phyloP scores from a whole-genome alignment of 2,113 vertebrate species.

The Gasterosteus aculeatus region DNA sequence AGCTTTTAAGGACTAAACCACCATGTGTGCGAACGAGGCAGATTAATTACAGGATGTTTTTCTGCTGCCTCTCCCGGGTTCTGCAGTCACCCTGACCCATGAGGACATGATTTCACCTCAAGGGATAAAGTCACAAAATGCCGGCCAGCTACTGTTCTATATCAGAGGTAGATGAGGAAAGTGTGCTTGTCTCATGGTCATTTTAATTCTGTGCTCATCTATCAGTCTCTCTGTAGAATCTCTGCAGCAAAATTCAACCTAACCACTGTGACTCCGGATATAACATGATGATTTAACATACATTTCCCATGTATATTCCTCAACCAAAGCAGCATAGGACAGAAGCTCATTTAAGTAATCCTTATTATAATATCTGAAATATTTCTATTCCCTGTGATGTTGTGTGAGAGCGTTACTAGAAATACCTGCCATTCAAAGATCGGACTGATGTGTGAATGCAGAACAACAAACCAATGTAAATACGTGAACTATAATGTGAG shows the following conservation, averaged over 20 bases:
- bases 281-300: slow-evolving; percentile 2
- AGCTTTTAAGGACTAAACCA: background rate
- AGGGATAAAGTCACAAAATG: background rate
- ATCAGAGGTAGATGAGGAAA: background rate
- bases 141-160: background rate
- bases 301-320: slow-evolving; percentile 26
- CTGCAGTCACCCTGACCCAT: background rate
- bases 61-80: slow-evolving; percentile 1
- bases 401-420: background rate
- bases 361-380: slow-evolving; percentile 23
- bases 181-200: slow-evolving; percentile 16
- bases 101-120: background rate
- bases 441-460: slow-evolving; percentile 24
- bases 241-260: slow-evolving; percentile 50
- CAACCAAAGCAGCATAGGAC: slow-evolving; percentile 19
- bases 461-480: slow-evolving; percentile 56
- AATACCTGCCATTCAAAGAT: slow-evolving; percentile 1
- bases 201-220: slow-evolving; percentile 37
- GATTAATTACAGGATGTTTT: background rate
- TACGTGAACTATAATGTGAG: slow-evolving; percentile 31
- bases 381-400: slow-evolving; percentile 38
- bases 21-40: background rate
- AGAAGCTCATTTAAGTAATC: slow-evolving; percentile 18
- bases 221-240: slow-evolving; percentile 43
- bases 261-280: slow-evolving; percentile 70